Base-by-base conservation (phyloP, 1,140 invertebrate genomes). In the Cydia fagiglandana region DNA sequence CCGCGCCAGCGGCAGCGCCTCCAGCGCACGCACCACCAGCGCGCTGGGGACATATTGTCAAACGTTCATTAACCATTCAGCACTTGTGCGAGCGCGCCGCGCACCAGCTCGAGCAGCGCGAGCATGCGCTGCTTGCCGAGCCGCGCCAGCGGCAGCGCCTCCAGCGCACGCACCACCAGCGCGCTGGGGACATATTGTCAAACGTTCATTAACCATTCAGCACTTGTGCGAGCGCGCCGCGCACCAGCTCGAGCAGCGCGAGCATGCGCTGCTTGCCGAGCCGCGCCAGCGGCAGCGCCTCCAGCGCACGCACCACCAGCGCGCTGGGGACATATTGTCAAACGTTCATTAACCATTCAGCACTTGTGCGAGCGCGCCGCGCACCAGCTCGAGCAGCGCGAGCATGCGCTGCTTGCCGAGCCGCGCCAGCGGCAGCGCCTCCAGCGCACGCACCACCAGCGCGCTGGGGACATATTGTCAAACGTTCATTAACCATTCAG, bases 121-220 rank as follows among this genome's bases (percentile, higher is more conserved):
- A 96, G 95, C 93, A 98, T 95, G 81, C 98, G 97, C 86, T 98
- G 97, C 84, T 97, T 97, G 0, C 96, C 96, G 2, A 98, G 93
- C 79, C 96, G 94, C 53, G 95, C 94, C 30, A 94, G 86, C 20
- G 97, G 96, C 53, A 98, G 88, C 64, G 94, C 94, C 66, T 94
- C 93, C 13, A 96, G 88, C 56, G 96, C 92, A 75, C 95, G 93
- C 15, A 92, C 94, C 83, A 94, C 94, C 84, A 93, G 93, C 75
- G 85, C 88, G 79, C 94, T 95, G 79, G 0, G 0, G 2, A 0
- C 6, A 41, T 10, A 41, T 41, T 41, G 5, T 12, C 30, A 30
- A 10, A 10, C 41, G 10, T 41, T 41, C 0, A 41, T 10, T 9
- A 41, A 7, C 41, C 41, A 41, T 30, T 24, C 24, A n/a, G n/a